A percentile compares a stretch with the other conserved stretches of the same genome.
These are phyloP conservation scores for Laticauda laticaudata DNA, from an alignment of 2,113 vertebrate species.

Conservation along the genomic window DNA sequence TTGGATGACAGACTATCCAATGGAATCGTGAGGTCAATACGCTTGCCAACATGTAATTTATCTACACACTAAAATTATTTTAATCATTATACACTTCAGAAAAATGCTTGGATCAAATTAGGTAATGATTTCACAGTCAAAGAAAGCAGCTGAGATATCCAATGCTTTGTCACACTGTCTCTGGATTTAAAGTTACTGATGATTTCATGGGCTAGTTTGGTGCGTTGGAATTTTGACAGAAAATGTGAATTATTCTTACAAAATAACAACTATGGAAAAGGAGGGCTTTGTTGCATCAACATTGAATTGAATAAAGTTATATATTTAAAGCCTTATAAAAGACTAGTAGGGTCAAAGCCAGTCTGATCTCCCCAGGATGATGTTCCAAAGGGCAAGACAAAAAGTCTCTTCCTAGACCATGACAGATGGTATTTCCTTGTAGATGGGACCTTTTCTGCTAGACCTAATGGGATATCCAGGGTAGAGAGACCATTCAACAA, in stretches of 20 bases:
- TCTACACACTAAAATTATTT: neutral
- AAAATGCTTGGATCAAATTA: neutral
- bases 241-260: neutral
- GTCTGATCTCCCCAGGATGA: neutral
- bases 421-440: neutral
- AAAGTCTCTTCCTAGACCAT: neutral
- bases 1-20: neutral
- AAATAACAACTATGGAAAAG: neutral
- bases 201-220: neutral
- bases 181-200: neutral
- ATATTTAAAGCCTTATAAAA: neutral
- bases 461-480: neutral
- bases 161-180: neutral
- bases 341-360: neutral
- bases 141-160: neutral
- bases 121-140: neutral
- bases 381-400: neutral
- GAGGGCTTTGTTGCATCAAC: neutral
- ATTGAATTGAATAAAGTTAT: neutral
- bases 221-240: neutral
- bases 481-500: neutral
- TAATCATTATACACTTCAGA: neutral
- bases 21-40: neutral
- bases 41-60: neutral
- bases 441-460: neutral